Base-by-base conservation (phyloP, 2,797 vertebrate genomes). In the Pseudomugil gertrudae region DNA sequence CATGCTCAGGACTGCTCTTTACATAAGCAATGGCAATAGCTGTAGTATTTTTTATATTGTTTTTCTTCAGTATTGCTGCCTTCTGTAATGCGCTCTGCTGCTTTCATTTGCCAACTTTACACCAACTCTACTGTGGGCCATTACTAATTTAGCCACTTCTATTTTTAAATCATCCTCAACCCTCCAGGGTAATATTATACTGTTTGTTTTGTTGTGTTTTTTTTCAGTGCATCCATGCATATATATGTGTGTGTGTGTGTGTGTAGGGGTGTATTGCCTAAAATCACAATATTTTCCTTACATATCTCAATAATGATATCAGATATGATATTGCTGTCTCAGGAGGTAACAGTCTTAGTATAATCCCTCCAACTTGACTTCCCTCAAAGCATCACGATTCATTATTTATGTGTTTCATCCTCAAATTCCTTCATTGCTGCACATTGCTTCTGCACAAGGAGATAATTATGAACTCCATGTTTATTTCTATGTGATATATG, bases 1-100 rank as follows among this genome's bases (percentile, higher is more conserved):
- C 57, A 68, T 82, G 79, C 72, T 78, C 71, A 55, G 72, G 64
- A 76, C 63, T 63, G 62, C 80, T 79, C 77, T 87, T 86, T 87
- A 89, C 57, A 66, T 89, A 90, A 92, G 81, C 82, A 61, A 64
- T 57, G 58, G 69, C 80, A 71, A 65, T 59, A 75, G 68, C 78
- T 84, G 72, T 78, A 84, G 75, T 27, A 67, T 83, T 69, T 57
- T 61, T 66, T 21, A 33, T 51, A 59, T 67, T 32, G 50, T 15
- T 24, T 47, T 56, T 59, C 65, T 29, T 63, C 61, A 57, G 43
- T 23, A 14, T 48, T 1, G 19, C 69, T 67, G 53, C 68, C 51
- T 53, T 48, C 74, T 57, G 53, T 72, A 84, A 69, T 80, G 69
- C 17, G n/a, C 82, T 84, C 47, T 70, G 17, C 61, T 55, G 60